Evolutionary conservation across 2,888 invertebrate genomes (phyloP), one percentile per base, ranked within the genome.

Genomic region (Agrenia bidenticulata): DNA sequence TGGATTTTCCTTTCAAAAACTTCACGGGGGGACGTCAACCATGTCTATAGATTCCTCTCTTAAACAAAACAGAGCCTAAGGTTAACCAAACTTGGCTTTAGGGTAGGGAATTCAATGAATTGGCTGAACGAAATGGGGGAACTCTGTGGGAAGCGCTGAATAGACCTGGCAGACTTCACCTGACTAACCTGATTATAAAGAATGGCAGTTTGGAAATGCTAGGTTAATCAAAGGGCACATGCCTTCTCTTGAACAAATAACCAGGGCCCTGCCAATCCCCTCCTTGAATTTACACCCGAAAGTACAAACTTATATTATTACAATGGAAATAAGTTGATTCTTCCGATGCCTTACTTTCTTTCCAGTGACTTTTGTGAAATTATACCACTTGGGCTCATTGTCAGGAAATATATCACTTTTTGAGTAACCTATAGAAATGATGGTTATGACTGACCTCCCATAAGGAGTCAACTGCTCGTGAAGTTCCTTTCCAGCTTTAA

Each of bases 241-340:
- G 72, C 74, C 74, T 66, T 57, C 72, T 59, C 65, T 74, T 72
- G 68, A 70, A 73, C 74, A 74, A 74, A 74, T 73, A 69, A 61
- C 63, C 50, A 55, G 57, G 67, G 57, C 21, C 39, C 58, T 54
- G 57, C 24, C 64, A 19, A 27, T 63, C 50, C 56, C 67, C 41
- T 57, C 61, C 65, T 61, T 21, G 17, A 55, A 55, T 7, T 32
- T 23, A 23, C 51, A 51, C 51, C 23, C 9, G 9, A 4, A 32
- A 11, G 32, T 11, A 32, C 32, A 32, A 32, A 4, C 32, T 32
- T 32, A 32, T 7, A 32, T 11, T 32, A 55, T 24, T 55, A 59
- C 59, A 55, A 55, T 24, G 32, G 37, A 24, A 32, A n/a, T 17
- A 26, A 55, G 55, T 55, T 55, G 26, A 55, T 55, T 55, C 37